phyloP scores from a whole-genome alignment of 2,113 vertebrate genomes.

The Theristicus caerulescens region DNA sequence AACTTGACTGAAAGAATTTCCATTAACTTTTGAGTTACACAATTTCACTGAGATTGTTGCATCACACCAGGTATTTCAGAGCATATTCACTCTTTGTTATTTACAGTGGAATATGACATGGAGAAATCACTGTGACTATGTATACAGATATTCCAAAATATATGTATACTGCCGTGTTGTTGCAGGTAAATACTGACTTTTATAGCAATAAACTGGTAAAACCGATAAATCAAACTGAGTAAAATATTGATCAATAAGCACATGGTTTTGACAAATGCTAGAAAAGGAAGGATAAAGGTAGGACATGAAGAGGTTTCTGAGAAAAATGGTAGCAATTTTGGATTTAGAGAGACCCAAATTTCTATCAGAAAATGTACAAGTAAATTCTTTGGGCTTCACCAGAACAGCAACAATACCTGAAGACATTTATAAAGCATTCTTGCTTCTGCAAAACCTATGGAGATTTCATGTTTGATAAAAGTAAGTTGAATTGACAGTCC shows the following conservation, averaged over 20 bases:
- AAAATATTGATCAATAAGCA: neutral
- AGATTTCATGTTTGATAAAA: neutral
- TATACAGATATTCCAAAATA: neutral
- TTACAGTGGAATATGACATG: neutral
- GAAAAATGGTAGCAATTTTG: neutral
- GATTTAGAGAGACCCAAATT: neutral
- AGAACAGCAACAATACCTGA: neutral
- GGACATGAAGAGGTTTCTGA: neutral
- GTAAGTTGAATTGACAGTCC: neutral
- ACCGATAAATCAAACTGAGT: neutral
- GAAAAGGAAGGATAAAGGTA: neutral
- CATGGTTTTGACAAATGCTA: neutral
- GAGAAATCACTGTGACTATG: neutral
- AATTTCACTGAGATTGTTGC: neutral
- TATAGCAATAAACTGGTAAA: neutral
- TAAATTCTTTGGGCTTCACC: neutral
- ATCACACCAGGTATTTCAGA: neutral
- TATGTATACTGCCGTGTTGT: neutral
- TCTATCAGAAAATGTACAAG: neutral
- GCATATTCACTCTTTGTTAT: neutral
- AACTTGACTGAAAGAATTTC: neutral
- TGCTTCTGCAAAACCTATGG: neutral
- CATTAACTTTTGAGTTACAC: neutral
- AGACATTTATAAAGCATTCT: neutral
- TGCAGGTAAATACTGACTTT: neutral